phyloP scores from a whole-genome alignment of 2,888 invertebrate species.

The Tenthredo scrophulariae region DNA sequence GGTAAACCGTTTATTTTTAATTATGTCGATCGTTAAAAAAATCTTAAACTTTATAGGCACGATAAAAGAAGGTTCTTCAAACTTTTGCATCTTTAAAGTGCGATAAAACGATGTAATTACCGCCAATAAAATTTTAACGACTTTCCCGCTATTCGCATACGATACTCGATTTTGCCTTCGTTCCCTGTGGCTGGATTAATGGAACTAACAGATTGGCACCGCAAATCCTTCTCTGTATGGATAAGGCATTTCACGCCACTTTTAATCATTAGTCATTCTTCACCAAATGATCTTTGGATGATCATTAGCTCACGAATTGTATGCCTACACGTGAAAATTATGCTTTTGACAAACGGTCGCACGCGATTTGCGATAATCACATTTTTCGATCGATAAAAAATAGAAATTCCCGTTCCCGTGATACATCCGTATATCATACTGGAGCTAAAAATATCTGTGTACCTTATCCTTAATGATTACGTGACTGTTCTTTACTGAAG shows the following conservation, averaged over 20 bases:
- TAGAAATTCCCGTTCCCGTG: background rate
- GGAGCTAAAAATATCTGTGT: background rate
- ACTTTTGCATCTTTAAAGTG: constrained; percentile 22
- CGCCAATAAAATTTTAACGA: constrained; percentile 25
- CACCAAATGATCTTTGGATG: background rate
- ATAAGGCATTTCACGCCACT: background rate
- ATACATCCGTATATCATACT: background rate
- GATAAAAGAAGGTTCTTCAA: constrained; percentile 13
- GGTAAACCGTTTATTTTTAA: constrained; percentile 11
- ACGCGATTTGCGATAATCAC: background rate
- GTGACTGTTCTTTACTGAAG: background rate
- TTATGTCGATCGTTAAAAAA: constrained; percentile 16
- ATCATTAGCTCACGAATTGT: background rate
- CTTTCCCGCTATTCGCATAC: constrained; percentile 11
- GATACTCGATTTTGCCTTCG: constrained; percentile 1
- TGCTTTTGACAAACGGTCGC: background rate
- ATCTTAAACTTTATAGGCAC: background rate
- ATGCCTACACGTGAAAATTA: background rate
- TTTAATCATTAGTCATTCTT: background rate
- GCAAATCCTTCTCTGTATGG: background rate
- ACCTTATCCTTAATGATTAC: background rate
- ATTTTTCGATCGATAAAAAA: background rate
- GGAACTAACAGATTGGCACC: background rate
- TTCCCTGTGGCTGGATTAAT: constrained; percentile 6
- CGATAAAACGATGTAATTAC: constrained; percentile 44